phyloP scores from a whole-genome alignment of 2,888 invertebrate species.

The Polia nebulosa region DNA sequence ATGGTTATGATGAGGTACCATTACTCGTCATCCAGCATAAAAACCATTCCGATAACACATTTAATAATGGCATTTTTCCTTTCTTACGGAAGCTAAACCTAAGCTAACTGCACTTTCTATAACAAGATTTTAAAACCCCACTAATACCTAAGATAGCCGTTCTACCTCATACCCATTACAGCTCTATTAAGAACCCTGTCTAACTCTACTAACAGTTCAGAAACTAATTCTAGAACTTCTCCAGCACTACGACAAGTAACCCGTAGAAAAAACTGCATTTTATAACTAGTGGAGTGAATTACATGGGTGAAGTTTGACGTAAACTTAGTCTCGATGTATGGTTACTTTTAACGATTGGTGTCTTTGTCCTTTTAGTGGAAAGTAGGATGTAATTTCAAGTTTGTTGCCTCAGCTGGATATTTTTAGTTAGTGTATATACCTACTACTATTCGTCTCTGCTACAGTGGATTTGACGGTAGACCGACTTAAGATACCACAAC shows the following conservation, averaged over 20 bases:
- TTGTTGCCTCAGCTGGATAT: too few relatives aligned
- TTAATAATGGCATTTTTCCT: too few relatives aligned
- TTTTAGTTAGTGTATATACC: too few relatives aligned
- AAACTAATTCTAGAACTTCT: slow-evolving; percentile 62
- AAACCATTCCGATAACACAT: too few relatives aligned
- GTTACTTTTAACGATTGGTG: slow-evolving; percentile 38
- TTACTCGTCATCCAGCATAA: too few relatives aligned
- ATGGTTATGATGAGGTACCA: too few relatives aligned
- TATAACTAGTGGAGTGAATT: slow-evolving; percentile 54
- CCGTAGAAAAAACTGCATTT: slow-evolving; percentile 54
- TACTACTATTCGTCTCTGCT: too few relatives aligned
- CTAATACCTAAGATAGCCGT: slow-evolving; percentile 18
- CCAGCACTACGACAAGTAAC: slow-evolving; percentile 14
- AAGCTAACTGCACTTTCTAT: not conserved
- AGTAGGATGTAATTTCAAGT: too few relatives aligned
- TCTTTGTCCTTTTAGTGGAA: not conserved
- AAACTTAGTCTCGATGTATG: slow-evolving; percentile 15
- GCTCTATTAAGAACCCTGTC: slow-evolving; percentile 59
- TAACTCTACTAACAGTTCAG: slow-evolving; percentile 56
- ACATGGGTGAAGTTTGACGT: slow-evolving; percentile 33
- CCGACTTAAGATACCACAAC: too few relatives aligned
- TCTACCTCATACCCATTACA: slow-evolving; percentile 41
- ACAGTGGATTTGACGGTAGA: too few relatives aligned
- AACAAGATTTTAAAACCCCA: not conserved
- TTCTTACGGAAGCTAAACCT: not conserved